phyloP scores from a whole-genome alignment of 2,888 invertebrate genomes.

The Sesamia inferens region DNA sequence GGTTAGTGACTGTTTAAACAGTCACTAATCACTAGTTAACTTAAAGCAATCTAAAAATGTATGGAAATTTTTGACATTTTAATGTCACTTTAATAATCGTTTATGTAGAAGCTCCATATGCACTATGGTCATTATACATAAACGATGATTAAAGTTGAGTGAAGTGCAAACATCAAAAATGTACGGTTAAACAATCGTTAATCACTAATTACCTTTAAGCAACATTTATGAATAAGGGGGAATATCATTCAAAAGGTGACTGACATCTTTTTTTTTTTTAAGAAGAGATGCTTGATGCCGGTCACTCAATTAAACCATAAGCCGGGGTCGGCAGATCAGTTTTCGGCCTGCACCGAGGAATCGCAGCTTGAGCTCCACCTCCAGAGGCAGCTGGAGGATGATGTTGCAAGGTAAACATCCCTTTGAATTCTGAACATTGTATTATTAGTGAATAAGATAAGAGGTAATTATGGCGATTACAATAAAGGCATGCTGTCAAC shows the following conservation, averaged over 20 bases:
- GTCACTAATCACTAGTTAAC: too few relatives aligned
- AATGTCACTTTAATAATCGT: too few relatives aligned
- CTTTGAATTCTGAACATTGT: not conserved
- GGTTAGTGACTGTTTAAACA: too few relatives aligned
- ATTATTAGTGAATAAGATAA: not conserved
- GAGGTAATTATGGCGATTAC: not conserved
- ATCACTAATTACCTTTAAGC: too few relatives aligned
- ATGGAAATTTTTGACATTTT: too few relatives aligned
- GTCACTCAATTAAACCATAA: conserved; percentile 77
- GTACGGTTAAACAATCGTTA: too few relatives aligned
- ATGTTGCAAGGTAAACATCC: conserved; percentile 80
- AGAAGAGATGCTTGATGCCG: conserved; percentile 87
- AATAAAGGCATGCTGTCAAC: not conserved
- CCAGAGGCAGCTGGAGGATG: conserved; percentile 84
- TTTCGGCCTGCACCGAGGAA: conserved; percentile 79
- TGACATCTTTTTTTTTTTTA: conserved; percentile 51
- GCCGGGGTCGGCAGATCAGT: conserved; percentile 79
- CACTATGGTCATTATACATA: too few relatives aligned
- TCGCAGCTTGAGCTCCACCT: conserved; percentile 79
- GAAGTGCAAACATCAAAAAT: too few relatives aligned
- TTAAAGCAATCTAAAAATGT: too few relatives aligned
- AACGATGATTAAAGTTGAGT: too few relatives aligned
- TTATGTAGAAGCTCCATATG: too few relatives aligned
- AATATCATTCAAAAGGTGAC: conserved; percentile 1
- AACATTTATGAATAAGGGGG: too few relatives aligned